Conservation (phyloP, 1,140 invertebrate genomes). For the Lucilia sericata region DNA sequence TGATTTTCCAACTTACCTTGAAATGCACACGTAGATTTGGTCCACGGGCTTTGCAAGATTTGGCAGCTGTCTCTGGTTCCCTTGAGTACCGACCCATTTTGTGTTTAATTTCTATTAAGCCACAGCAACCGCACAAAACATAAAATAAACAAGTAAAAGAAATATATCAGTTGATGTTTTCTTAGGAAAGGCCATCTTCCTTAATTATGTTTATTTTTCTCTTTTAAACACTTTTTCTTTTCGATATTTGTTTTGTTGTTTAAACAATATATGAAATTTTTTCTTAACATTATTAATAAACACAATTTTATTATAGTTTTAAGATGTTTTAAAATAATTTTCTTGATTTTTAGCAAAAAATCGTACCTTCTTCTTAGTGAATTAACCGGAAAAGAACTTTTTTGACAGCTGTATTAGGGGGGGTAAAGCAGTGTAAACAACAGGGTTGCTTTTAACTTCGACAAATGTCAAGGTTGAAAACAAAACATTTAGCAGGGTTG, state of each 20-base stretch:
- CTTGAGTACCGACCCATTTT: constrained; percentile 96
- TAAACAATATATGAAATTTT: neutral
- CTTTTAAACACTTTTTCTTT: constrained; percentile 49
- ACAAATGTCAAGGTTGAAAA: neutral
- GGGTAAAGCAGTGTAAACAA: constrained; percentile 44
- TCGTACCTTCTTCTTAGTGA: constrained; percentile 62
- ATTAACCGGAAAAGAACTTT: constrained; percentile 65
- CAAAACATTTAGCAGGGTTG: neutral
- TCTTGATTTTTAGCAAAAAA: constrained; percentile 50
- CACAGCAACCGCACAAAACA: constrained; percentile 45
- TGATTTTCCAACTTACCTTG: constrained; percentile 75
- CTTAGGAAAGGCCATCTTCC: too few species aligned
- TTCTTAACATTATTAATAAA: constrained; percentile 32
- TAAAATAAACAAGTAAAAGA: constrained; percentile 25
- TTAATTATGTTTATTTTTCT: neutral
- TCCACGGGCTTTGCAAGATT: constrained; percentile 98
- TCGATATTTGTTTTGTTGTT: neutral
- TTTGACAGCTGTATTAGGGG: constrained; percentile 48
- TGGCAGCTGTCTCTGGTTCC: constrained; percentile 94
- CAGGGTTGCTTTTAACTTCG: neutral
- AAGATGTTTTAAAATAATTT: constrained; percentile 57
- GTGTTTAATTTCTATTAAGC: constrained; percentile 64
- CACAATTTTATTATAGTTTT: constrained; percentile 48
- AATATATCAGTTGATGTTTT: constrained; percentile 9
- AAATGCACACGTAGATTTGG: constrained; percentile 98